Evolutionary conservation across 1,140 invertebrate genomes (phyloP).

Genomic region (Marisa cornuarietis): DNA sequence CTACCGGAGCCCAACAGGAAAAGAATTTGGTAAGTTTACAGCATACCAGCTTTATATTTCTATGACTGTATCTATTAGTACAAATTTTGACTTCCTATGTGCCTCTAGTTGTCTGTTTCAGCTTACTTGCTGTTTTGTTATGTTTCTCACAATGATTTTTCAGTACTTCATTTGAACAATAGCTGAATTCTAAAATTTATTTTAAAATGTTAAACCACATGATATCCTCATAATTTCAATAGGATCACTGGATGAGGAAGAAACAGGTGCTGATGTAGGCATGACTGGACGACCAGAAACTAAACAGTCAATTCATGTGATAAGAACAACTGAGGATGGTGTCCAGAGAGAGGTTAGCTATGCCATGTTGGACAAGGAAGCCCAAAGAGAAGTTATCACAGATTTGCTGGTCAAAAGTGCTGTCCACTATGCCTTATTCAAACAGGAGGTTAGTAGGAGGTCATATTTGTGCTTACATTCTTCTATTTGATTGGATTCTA

Average conservation of each 20-base stretch:
- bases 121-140: no score
- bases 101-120: no score
- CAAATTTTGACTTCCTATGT: no score
- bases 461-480: no score
- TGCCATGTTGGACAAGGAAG: slow-evolving; percentile 50
- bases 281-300: slow-evolving; percentile 1
- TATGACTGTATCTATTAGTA: no score
- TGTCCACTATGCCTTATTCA: slow-evolving; percentile 62
- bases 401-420: slow-evolving; percentile 66
- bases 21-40: slow-evolving; percentile 10
- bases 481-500: no score
- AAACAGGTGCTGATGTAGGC: slow-evolving; percentile 20
- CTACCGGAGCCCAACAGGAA: slow-evolving; percentile 45
- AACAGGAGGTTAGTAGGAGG: slow-evolving; percentile 55
- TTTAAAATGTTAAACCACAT: no score
- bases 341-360: slow-evolving; percentile 56
- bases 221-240: neutral
- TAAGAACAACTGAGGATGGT: slow-evolving; percentile 47
- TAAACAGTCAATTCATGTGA: slow-evolving; percentile 39
- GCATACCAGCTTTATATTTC: no score
- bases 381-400: slow-evolving; percentile 62
- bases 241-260: slow-evolving; percentile 20
- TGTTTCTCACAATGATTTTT: no score
- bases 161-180: no score
- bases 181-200: no score